Conservation (phyloP, 2,888 invertebrate species). For the Aspidiotus rigidus region DNA sequence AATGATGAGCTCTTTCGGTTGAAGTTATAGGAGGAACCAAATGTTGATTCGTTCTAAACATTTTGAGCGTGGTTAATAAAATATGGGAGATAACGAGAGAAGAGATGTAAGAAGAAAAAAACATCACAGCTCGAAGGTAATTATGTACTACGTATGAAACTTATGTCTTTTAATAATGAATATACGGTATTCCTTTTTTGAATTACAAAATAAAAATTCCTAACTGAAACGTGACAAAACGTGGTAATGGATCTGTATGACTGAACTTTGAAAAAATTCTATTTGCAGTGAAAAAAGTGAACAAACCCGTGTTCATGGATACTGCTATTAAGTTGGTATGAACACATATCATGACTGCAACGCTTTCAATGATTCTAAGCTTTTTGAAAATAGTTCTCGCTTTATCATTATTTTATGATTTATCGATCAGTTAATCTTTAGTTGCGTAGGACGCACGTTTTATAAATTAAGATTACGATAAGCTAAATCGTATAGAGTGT, state of each 20-base stretch:
- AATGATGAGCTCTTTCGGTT: too few species aligned
- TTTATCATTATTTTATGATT: background rate
- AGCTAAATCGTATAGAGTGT: too few species aligned
- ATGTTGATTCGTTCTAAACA: too few species aligned
- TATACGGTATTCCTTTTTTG: background rate
- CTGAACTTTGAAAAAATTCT: background rate
- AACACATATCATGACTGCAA: conserved; percentile 3
- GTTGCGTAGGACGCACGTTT: too few species aligned
- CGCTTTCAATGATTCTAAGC: conserved; percentile 16
- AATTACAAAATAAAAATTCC: background rate
- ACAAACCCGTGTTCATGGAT: conserved; percentile 14
- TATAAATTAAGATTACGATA: too few species aligned
- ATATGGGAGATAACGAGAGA: conserved; percentile 10
- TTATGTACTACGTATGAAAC: background rate
- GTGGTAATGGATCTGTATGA: background rate
- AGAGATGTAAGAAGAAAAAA: conserved; percentile 17
- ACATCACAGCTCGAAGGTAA: background rate
- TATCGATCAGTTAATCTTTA: too few species aligned
- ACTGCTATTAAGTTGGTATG: conserved; percentile 29
- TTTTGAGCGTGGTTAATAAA: too few species aligned
- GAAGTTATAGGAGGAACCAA: too few species aligned
- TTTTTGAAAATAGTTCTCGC: conserved; percentile 6
- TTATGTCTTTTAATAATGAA: background rate
- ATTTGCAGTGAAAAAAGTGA: background rate
- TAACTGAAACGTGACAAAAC: background rate